Evolutionary conservation across 2,113 vertebrate species (phyloP).

Genomic region (Acanthochromis polyacanthus): DNA sequence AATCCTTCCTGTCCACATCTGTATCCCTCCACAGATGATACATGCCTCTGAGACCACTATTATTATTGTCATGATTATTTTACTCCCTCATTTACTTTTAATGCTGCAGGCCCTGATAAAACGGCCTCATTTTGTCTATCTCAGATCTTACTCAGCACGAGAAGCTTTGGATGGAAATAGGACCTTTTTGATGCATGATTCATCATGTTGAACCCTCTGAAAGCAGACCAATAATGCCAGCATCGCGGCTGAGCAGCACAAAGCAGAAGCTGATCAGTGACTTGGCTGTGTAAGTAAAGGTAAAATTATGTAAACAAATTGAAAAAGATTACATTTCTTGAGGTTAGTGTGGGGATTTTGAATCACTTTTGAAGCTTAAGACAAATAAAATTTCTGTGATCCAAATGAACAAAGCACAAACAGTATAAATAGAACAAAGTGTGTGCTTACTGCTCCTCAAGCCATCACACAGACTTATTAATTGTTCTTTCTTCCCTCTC

Average conservation of each 20-base stretch:
- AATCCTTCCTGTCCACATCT: conserved; percentile 4
- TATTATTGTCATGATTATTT: conserved; percentile 43
- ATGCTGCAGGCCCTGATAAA: conserved; percentile 47
- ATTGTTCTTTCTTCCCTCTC: conserved; percentile 19
- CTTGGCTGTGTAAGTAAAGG: conserved; percentile 20
- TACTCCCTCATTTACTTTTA: conserved; percentile 50
- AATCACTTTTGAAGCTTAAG: conserved; percentile 1
- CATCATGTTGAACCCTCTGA: conserved; percentile 14
- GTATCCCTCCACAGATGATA: neutral
- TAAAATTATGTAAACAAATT: conserved; percentile 31
- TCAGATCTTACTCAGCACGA: conserved; percentile 53
- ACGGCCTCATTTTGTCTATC: conserved; percentile 37
- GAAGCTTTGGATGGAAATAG: conserved; percentile 23
- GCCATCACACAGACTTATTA: conserved; percentile 42
- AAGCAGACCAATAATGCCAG: conserved; percentile 7
- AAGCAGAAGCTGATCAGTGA: neutral
- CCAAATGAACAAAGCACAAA: conserved; percentile 35
- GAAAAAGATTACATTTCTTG: conserved; percentile 3
- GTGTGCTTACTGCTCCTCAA: conserved; percentile 35
- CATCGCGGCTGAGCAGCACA: neutral
- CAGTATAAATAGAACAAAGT: conserved; percentile 49
- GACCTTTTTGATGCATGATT: conserved; percentile 49
- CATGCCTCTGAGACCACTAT: conserved; percentile 9
- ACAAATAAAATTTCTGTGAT: conserved; percentile 13
- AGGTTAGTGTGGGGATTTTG: conserved; percentile 21